Evolutionary conservation across 2,113 vertebrate genomes (phyloP).

Genomic region (Helogale parvula): DNA sequence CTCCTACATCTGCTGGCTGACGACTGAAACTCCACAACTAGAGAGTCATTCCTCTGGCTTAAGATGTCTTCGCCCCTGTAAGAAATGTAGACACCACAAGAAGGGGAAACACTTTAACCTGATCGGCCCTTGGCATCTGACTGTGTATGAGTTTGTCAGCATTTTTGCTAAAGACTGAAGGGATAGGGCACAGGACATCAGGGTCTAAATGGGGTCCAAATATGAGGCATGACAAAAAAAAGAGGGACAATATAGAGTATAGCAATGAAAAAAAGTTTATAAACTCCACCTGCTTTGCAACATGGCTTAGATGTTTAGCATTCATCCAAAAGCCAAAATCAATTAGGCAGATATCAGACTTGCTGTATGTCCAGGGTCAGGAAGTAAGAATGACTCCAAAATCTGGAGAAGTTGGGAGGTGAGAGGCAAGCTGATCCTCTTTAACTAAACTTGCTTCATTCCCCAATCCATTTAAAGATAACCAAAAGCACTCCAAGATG

Average conservation of each 20-base stretch:
- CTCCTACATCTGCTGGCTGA: slow-evolving; percentile 82
- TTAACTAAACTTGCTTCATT: background rate
- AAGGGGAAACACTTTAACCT: slow-evolving; percentile 53
- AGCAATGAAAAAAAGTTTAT: background rate
- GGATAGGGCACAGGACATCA: background rate
- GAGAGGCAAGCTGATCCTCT: background rate
- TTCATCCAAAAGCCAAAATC: background rate
- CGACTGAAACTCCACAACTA: slow-evolving; percentile 80
- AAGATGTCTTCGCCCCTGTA: slow-evolving; percentile 82
- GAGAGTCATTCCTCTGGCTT: slow-evolving; percentile 79
- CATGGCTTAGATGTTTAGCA: background rate
- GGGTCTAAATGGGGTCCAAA: background rate
- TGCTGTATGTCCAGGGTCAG: background rate
- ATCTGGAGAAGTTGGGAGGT: background rate
- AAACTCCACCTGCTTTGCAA: background rate
- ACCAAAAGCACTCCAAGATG: background rate
- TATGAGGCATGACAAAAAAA: accelerated
- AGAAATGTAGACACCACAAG: slow-evolving; percentile 76
- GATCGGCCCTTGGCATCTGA: background rate
- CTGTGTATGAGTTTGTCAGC: background rate
- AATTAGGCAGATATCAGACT: background rate
- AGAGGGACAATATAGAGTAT: background rate
- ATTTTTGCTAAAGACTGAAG: background rate
- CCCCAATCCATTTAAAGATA: background rate
- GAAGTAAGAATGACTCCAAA: background rate